These are phyloP conservation scores for Phallusia fumigata DNA, from an alignment of 23 tunicate genomes.

Conservation along the genomic window DNA sequence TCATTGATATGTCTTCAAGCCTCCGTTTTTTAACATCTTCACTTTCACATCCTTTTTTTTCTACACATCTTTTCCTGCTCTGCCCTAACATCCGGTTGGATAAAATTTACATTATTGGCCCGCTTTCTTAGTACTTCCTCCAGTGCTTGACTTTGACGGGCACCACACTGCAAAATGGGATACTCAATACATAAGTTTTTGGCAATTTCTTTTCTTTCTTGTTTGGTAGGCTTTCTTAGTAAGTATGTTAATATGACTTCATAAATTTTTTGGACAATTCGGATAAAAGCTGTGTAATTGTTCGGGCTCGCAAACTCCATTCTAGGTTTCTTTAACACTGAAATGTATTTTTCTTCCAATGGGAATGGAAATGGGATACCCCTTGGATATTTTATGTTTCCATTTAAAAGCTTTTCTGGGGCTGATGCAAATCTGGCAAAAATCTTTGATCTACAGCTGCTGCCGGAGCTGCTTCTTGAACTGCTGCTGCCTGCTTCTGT, in stretches of 20 bases:
- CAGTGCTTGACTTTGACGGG: neutral
- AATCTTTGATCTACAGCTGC: too few species aligned
- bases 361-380: too few species aligned
- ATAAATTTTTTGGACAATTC: slow-evolving; percentile 7
- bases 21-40: neutral
- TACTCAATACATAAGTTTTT: neutral
- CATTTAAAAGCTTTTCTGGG: too few species aligned
- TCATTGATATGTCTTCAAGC: neutral
- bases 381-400: too few species aligned
- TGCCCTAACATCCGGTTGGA: neutral
- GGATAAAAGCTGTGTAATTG: neutral
- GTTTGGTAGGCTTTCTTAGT: neutral
- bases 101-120: slow-evolving; percentile 7
- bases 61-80: neutral
- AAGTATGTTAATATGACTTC: neutral
- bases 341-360: too few species aligned
- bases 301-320: neutral
- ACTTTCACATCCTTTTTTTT: neutral
- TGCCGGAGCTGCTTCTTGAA: too few species aligned
- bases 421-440: too few species aligned
- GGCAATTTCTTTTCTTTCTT: neutral
- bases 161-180: neutral
- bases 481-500: too few species aligned
- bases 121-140: neutral
- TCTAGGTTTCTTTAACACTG: neutral